Evolutionary conservation across 2,113 vertebrate genomes (phyloP), one percentile per base, ranked within the genome.

Genomic region (Brienomyrus longianalis): DNA sequence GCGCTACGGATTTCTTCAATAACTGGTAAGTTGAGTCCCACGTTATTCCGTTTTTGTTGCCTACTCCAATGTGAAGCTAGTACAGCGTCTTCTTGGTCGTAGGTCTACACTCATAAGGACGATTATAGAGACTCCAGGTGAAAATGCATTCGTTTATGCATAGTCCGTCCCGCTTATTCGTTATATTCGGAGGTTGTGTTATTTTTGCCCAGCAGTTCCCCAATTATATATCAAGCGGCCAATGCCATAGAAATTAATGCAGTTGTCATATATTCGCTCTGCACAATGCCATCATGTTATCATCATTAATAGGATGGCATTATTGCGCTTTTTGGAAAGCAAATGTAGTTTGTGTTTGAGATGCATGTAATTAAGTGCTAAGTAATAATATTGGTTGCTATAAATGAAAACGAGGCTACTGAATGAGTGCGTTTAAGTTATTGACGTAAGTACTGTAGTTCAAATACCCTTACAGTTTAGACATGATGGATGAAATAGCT

Each of bases 21-120:
- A 88, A 45, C 94, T 93, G 95, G 94, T 96, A 88, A 90, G 95
- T 94, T 93, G 89, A 90, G 50, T 91, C 80, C 27, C 87, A 23
- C 23, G 62, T 77, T 89, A 85, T 6, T 19, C 8, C 93, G 91
- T 13, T 89, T 88, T 90, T 54, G 80, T 48, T 39, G 23, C 19
- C 23, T 39, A 23, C 52, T 66, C 35, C 4, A 51, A n/a, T 23
- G 56, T 45, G 52, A 35, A 50, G 43, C 39, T 48, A 47, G n/a
- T 50, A 27, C 43, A 23, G 23, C 45, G 11, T 48, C 48, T 52
- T 89, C 83, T 86, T 19, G 11, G 23, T 39, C 23, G 27, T 56
- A 47, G 54, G 77, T 27, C 52, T 43, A 52, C 9, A 50, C 21
- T 54, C 70, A 39, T 45, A 11, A 23, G 8, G 17, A 48, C 19